phyloP scores from a whole-genome alignment of 2,113 vertebrate species.

The Hemicordylus capensis region DNA sequence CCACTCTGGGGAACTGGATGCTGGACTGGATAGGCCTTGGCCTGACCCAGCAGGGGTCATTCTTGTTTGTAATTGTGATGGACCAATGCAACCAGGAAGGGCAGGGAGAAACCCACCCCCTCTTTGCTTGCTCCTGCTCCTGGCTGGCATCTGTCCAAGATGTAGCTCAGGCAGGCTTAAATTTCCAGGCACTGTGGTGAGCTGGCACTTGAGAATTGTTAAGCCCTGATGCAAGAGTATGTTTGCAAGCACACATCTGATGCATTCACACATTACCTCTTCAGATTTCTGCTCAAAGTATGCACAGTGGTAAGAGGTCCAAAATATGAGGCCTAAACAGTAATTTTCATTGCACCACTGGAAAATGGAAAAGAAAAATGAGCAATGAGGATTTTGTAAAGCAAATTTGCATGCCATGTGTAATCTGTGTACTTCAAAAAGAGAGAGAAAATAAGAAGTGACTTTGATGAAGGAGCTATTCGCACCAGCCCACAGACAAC shows the following conservation, averaged over 20 bases:
- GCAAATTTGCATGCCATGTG: not conserved
- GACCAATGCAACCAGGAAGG: no score
- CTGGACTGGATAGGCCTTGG: no score
- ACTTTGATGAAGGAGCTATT: not conserved
- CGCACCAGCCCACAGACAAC: not conserved
- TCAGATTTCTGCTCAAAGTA: not conserved
- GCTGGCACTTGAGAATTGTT: no score
- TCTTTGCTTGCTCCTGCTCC: no score
- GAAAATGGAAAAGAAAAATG: not conserved
- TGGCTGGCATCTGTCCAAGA: no score
- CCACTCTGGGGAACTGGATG: no score
- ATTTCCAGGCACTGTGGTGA: no score
- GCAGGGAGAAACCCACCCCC: no score
- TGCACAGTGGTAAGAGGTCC: not conserved
- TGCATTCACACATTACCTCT: not conserved
- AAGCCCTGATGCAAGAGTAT: no score
- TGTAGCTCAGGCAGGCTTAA: no score
- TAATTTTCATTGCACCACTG: not conserved
- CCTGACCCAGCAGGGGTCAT: no score
- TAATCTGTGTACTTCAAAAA: not conserved
- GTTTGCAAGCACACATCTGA: not conserved
- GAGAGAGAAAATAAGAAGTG: not conserved
- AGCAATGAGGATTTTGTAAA: not conserved
- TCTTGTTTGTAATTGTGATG: no score
- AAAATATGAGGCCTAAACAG: not conserved